A percentile compares a stretch with the other conserved stretches of the same genome.
phyloP scores from a whole-genome alignment of 2,888 invertebrate species.

The Erebia aethiops region DNA sequence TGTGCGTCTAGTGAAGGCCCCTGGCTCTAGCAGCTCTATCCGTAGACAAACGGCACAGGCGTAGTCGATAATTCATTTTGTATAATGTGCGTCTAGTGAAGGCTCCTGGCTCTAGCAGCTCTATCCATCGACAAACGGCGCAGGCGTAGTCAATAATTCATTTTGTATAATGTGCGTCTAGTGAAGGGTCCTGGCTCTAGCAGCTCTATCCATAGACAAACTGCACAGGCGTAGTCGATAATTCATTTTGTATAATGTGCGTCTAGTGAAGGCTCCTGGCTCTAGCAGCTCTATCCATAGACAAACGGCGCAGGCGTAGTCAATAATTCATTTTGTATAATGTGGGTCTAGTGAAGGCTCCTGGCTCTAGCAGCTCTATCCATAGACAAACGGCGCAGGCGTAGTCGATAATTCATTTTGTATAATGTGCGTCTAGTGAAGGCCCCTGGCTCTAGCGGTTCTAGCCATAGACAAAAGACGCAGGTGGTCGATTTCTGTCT shows the following conservation, averaged over 20 bases:
- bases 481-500: not conserved
- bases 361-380: not conserved
- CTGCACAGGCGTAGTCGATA: not conserved
- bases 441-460: not conserved
- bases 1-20: not conserved
- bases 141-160: not conserved
- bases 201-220: not conserved
- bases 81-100: too few species aligned
- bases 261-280: not conserved
- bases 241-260: not conserved
- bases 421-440: not conserved
- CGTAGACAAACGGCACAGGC: not conserved
- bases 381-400: not conserved
- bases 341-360: too few species aligned
- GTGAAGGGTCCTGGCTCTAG: too few species aligned
- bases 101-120: too few species aligned
- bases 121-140: not conserved
- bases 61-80: not conserved
- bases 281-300: not conserved
- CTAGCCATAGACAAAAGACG: not conserved
- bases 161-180: not conserved
- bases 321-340: not conserved
- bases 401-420: not conserved
- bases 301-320: not conserved
- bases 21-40: not conserved